Percentiles rank a stretch among this genome's conserved stretches.
These are phyloP conservation scores for Spinus pinus DNA, from an alignment of 2,797 vertebrate genomes.

Conservation along the genomic window DNA sequence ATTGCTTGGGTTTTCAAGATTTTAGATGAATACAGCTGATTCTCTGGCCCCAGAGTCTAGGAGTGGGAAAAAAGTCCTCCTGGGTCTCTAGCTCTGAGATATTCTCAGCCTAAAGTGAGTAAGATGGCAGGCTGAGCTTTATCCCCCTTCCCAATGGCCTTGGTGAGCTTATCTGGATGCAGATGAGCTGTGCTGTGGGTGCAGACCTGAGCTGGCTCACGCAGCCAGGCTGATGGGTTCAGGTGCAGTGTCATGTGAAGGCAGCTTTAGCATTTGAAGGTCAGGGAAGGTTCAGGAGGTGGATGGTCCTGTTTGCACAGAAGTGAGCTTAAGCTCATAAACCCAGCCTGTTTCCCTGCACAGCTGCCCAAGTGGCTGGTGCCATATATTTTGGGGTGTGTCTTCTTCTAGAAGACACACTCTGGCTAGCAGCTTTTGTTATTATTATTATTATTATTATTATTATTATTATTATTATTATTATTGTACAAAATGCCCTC, in stretches of 20 bases:
- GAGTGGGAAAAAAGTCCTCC: neutral
- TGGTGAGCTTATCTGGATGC: neutral
- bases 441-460: neutral
- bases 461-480: neutral
- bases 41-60: neutral
- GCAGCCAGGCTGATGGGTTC: neutral
- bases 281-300: neutral
- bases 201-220: neutral
- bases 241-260: neutral
- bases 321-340: neutral
- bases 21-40: neutral
- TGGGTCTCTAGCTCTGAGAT: neutral
- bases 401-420: neutral
- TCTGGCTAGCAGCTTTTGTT: neutral
- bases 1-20: neutral
- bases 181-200: neutral
- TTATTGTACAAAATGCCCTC: neutral
- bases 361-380: neutral
- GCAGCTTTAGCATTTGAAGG: neutral
- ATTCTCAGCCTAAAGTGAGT: neutral
- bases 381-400: accelerated
- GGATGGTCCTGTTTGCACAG: neutral
- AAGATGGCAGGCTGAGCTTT: neutral
- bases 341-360: neutral
- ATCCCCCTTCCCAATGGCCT: neutral